These are phyloP conservation scores for Apocheima hispidaria DNA, from an alignment of 2,888 invertebrate genomes.

Conservation along the genomic window DNA sequence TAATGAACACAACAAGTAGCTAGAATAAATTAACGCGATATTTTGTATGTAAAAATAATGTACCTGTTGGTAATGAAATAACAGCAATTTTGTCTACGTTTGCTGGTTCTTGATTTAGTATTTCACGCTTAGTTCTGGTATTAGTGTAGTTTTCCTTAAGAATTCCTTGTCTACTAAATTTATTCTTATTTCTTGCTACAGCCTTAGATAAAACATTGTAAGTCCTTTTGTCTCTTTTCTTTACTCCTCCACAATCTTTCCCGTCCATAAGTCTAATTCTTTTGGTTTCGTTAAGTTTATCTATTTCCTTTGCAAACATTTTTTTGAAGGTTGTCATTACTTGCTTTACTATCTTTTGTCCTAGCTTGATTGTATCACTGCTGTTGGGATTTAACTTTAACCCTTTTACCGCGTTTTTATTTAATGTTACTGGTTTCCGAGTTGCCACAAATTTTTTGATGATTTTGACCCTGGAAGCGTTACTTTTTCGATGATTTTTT, in stretches of 20 bases:
- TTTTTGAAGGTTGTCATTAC: conserved; percentile 57
- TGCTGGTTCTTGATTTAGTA: background rate
- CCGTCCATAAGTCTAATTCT: conserved; percentile 15
- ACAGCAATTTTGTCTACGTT: conserved; percentile 1
- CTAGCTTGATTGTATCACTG: conserved; percentile 31
- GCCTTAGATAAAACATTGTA: conserved; percentile 9
- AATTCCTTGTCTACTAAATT: conserved; percentile 3
- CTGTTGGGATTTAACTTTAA: conserved; percentile 32
- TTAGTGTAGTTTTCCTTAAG: conserved; percentile 1
- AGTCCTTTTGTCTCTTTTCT: conserved; percentile 17
- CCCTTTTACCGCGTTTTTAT: conserved; percentile 23
- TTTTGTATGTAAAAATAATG: background rate
- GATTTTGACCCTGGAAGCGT: conserved; percentile 23
- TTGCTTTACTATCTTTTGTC: conserved; percentile 52
- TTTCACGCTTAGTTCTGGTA: conserved; percentile 18
- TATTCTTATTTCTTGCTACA: conserved; percentile 10
- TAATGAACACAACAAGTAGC: background rate
- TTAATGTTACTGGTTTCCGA: background rate
- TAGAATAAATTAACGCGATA: background rate
- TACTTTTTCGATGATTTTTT: conserved; percentile 7
- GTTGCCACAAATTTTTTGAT: conserved; percentile 15
- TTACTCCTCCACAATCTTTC: conserved; percentile 16
- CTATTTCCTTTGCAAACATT: conserved; percentile 52
- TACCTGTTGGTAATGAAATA: conserved; percentile 15
- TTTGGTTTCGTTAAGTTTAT: conserved; percentile 21